Conservation (phyloP, 2,797 vertebrate genomes). For the Anas bahamensis region DNA sequence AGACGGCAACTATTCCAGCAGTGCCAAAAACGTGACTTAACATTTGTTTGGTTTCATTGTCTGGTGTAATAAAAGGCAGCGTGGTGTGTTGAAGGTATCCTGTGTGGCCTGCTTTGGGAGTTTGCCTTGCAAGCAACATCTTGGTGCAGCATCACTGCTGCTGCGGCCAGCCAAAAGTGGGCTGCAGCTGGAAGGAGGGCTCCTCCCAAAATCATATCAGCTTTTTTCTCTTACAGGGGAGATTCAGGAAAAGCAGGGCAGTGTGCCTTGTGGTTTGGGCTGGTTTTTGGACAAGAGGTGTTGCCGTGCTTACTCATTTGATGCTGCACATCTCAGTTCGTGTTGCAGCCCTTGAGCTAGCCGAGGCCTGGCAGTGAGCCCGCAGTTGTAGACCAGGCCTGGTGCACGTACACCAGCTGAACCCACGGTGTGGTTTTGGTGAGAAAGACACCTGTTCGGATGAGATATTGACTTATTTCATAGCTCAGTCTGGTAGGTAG, state of each 20-base stretch:
- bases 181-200: too few relatives aligned
- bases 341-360: rapidly evolving
- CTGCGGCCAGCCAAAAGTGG: too few relatives aligned
- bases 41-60: background rate
- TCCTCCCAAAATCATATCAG: background rate
- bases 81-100: background rate
- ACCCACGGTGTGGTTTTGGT: background rate
- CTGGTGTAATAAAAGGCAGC: background rate
- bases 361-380: background rate
- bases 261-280: background rate
- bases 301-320: background rate
- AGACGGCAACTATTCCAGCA: background rate
- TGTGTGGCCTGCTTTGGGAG: background rate
- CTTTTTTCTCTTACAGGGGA: background rate
- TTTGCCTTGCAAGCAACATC: too few relatives aligned
- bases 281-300: background rate
- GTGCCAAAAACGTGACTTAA: background rate
- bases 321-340: rapidly evolving
- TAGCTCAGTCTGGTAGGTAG: background rate
- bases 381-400: background rate
- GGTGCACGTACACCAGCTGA: background rate
- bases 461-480: background rate
- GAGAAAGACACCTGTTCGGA: background rate
- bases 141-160: too few relatives aligned
- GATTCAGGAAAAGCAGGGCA: background rate